Percentiles rank a stretch among this genome's conserved stretches.
phyloP scores from a whole-genome alignment of 2,113 vertebrate species.

The Stigmatopora argus region DNA sequence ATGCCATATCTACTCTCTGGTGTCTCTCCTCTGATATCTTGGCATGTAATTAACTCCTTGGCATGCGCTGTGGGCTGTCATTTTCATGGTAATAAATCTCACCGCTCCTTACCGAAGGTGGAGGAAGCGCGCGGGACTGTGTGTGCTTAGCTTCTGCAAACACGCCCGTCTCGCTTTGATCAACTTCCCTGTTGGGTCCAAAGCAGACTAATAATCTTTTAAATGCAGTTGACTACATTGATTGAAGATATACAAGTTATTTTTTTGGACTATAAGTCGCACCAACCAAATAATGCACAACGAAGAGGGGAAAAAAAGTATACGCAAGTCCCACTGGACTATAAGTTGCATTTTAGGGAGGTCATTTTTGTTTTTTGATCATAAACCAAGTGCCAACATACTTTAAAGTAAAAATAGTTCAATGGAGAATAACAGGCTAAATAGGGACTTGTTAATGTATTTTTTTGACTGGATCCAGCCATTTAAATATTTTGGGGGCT shows the following conservation, averaged over 20 bases:
- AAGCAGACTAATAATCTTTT: conserved; percentile 28
- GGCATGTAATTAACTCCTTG: conserved; percentile 67
- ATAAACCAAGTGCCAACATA: no score
- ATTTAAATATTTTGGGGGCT: conserved; percentile 40
- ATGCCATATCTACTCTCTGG: conserved; percentile 58
- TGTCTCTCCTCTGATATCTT: conserved; percentile 58
- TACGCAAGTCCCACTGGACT: no score
- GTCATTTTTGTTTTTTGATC: no score
- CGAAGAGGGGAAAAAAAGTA: no score
- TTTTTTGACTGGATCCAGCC: conserved; percentile 41
- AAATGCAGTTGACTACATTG: conserved; percentile 38
- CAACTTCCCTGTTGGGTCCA: conserved; percentile 21
- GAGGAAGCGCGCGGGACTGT: conserved; percentile 14
- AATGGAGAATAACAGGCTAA: no score
- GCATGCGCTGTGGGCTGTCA: conserved; percentile 59
- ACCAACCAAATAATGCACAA: no score
- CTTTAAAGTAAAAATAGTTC: no score
- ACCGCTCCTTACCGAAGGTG: conserved; percentile 47
- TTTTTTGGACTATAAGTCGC: no score
- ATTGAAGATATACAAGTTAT: conserved; percentile 29
- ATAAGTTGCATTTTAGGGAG: no score
- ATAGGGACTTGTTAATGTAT: no score
- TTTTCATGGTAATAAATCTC: conserved; percentile 67
- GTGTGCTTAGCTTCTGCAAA: conserved; percentile 47
- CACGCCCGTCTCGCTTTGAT: conserved; percentile 25